Conservation (phyloP, 2,797 vertebrate species). For the Gastrophryne carolinensis region DNA sequence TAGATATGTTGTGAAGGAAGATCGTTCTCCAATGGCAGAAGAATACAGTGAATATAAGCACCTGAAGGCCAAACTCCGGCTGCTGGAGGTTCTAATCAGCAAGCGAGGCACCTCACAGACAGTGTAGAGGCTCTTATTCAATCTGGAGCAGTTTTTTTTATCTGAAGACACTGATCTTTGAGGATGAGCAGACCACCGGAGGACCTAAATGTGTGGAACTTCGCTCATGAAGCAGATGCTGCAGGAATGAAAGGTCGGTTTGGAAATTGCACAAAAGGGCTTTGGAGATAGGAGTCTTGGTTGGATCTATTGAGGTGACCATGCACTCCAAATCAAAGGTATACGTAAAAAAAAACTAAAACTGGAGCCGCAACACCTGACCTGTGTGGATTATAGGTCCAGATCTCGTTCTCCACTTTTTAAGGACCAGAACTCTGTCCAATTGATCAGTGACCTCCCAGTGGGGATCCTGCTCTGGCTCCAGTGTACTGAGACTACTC, state of each 20-base stretch:
- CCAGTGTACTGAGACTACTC: not conserved
- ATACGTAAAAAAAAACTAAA: not conserved
- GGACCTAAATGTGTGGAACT: not conserved
- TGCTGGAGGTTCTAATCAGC: slow-evolving; percentile 96
- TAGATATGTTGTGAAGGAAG: slow-evolving; percentile 95
- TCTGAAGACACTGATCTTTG: not conserved
- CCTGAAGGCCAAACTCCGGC: slow-evolving; percentile 89
- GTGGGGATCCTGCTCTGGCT: not conserved
- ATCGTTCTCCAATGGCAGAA: slow-evolving; percentile 86
- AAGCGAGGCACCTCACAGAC: slow-evolving; percentile 84
- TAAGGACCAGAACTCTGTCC: not conserved
- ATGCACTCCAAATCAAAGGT: slow-evolving; percentile 27
- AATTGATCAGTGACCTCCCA: not conserved
- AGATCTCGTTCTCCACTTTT: not conserved
- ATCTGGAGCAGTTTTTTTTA: slow-evolving; percentile 5
- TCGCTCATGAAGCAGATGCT: not conserved
- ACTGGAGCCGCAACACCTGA: slow-evolving; percentile 3
- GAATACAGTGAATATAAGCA: slow-evolving; percentile 97
- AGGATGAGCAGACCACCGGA: not conserved
- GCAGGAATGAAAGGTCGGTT: not conserved
- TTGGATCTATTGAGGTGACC: not conserved
- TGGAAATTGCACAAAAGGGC: not conserved
- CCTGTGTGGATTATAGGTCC: not conserved
- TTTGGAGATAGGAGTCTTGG: not conserved
- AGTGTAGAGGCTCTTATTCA: slow-evolving; percentile 57